Conservation (phyloP, 2,113 vertebrate genomes). For the Cyanocitta stelleri region DNA sequence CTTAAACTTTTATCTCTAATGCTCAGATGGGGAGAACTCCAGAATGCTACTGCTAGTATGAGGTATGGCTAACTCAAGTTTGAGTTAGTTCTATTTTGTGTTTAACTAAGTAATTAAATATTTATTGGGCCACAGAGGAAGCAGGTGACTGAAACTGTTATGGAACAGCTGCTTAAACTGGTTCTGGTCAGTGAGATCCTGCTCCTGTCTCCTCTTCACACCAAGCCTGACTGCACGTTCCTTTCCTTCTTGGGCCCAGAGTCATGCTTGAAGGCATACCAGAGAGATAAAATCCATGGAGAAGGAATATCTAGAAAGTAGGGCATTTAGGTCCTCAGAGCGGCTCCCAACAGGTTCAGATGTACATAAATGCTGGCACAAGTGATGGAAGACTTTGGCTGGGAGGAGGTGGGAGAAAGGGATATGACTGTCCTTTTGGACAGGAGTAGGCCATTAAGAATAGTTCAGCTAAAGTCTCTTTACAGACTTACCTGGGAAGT, state of each 20-base stretch:
- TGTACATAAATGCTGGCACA: neutral
- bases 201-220: neutral
- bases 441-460: neutral
- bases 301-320: neutral
- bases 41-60: neutral
- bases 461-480: neutral
- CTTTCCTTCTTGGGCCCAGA: neutral
- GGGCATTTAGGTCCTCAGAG: neutral
- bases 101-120: neutral
- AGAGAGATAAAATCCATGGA: neutral
- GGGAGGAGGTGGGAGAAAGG: neutral
- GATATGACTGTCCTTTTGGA: accelerated
- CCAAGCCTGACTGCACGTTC: neutral
- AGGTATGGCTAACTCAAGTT: neutral
- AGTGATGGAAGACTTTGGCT: neutral
- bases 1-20: neutral
- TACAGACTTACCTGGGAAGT: neutral
- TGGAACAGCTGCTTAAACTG: neutral
- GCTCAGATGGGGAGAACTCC: neutral
- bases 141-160: neutral
- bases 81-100: neutral
- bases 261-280: neutral
- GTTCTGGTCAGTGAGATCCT: neutral
- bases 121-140: neutral
- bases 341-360: neutral